Evolutionary conservation across 1,140 invertebrate genomes (phyloP).

Genomic region (Euschistus heros): DNA sequence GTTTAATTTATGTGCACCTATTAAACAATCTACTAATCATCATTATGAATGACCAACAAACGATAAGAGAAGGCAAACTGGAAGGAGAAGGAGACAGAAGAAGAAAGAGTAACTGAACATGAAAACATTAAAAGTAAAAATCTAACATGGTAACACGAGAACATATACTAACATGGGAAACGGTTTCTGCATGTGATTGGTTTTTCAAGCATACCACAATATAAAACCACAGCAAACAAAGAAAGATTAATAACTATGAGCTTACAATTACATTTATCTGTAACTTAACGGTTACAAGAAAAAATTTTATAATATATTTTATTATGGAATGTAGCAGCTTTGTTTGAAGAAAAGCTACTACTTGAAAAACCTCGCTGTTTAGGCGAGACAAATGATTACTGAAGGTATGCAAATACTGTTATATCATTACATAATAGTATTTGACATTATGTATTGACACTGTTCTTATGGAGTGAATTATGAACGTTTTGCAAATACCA

Average conservation of each 20-base stretch:
- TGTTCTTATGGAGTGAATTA: slow-evolving; percentile 18
- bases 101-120: background rate
- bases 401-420: slow-evolving; percentile 24
- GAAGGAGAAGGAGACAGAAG: slow-evolving; percentile 10
- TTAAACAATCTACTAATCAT: slow-evolving; percentile 12
- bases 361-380: slow-evolving; percentile 16
- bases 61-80: slow-evolving; percentile 8
- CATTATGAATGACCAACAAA: slow-evolving; percentile 14
- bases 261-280: slow-evolving; percentile 22
- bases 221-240: slow-evolving; percentile 24
- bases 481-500: slow-evolving; percentile 12
- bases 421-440: slow-evolving; percentile 30
- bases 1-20: slow-evolving; percentile 16
- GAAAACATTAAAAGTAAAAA: slow-evolving; percentile 2
- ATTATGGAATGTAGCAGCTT: slow-evolving; percentile 18
- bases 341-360: slow-evolving; percentile 1
- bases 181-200: slow-evolving; percentile 11
- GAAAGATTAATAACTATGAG: slow-evolving; percentile 17
- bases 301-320: slow-evolving; percentile 16
- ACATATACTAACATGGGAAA: slow-evolving; percentile 6
- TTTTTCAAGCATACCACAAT: slow-evolving; percentile 17
- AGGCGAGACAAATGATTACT: slow-evolving; percentile 13
- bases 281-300: slow-evolving; percentile 22
- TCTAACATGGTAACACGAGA: slow-evolving; percentile 4
- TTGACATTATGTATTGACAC: slow-evolving; percentile 29